phyloP scores from a whole-genome alignment of 2,113 vertebrate species.

The Lepus timidus region DNA sequence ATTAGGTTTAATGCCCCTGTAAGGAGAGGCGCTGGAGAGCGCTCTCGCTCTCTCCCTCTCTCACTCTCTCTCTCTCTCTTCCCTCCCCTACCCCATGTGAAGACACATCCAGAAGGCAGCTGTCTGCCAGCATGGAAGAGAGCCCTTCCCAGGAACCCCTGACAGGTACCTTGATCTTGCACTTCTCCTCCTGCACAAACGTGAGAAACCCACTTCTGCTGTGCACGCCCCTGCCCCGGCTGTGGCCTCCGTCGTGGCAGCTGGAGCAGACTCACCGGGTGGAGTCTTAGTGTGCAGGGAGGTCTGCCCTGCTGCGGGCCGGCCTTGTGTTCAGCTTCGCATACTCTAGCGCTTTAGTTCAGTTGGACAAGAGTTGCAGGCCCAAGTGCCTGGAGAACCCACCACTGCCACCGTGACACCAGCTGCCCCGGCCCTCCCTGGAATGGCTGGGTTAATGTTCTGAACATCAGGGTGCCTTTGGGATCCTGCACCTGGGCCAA shows the following conservation, averaged over 20 bases:
- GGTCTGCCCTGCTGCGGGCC: not conserved
- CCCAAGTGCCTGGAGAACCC: not conserved
- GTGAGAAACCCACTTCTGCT: not conserved
- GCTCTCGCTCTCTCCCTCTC: not conserved
- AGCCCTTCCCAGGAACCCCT: not conserved
- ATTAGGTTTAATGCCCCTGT: not conserved
- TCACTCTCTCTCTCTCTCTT: not conserved
- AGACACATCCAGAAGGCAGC: not conserved
- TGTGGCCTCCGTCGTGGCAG: not conserved
- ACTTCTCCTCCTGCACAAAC: not conserved
- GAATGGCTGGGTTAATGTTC: not conserved
- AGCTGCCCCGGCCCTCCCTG: not conserved
- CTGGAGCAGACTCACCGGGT: fast-evolving
- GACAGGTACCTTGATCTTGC: not conserved
- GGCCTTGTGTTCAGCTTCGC: not conserved
- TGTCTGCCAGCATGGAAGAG: not conserved
- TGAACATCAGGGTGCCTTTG: not conserved
- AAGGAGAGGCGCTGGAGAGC: not conserved
- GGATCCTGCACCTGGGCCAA: not conserved
- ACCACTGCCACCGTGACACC: not conserved
- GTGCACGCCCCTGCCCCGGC: not conserved
- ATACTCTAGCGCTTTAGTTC: not conserved
- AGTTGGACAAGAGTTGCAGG: not conserved
- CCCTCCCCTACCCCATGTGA: not conserved
- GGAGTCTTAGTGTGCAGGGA: too few relatives aligned